phyloP scores from a whole-genome alignment of 2,113 vertebrate genomes.

The Parotia lawesii region DNA sequence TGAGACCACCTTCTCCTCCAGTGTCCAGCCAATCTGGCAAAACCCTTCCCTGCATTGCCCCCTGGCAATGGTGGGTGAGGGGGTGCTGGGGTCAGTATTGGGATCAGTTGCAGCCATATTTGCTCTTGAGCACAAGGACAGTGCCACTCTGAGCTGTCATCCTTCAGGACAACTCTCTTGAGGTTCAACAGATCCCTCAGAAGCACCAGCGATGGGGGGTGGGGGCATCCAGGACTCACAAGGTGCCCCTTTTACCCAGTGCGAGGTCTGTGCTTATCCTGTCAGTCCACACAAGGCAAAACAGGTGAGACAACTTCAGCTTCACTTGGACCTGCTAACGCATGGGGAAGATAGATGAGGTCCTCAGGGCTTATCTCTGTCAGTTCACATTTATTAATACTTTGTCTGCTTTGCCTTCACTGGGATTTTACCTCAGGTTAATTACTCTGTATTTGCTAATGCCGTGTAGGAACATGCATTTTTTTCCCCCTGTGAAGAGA shows the following conservation, averaged over 20 bases:
- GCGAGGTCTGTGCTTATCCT: neutral
- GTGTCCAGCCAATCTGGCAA: neutral
- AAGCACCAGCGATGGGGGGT: neutral
- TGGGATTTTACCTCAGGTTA: slow-evolving; percentile 40
- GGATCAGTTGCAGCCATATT: rapidly evolving
- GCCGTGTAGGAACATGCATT: neutral
- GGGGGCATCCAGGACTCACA: neutral
- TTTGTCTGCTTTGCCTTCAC: neutral
- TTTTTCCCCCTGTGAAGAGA: neutral
- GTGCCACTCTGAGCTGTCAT: neutral
- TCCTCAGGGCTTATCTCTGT: slow-evolving; percentile 22
- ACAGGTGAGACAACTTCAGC: neutral
- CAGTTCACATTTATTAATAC: slow-evolving; percentile 19
- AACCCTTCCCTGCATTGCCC: neutral
- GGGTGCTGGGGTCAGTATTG: neutral
- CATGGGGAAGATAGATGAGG: neutral
- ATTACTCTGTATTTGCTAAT: slow-evolving; percentile 15
- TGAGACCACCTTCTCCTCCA: neutral
- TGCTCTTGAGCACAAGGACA: neutral
- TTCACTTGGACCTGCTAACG: neutral
- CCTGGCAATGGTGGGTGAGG: neutral
- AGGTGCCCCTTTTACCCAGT: neutral
- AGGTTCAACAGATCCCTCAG: neutral
- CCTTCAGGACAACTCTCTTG: neutral
- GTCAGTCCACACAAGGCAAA: neutral